Conservation (phyloP, 1,140 invertebrate genomes). For the Riptortus pedestris region DNA sequence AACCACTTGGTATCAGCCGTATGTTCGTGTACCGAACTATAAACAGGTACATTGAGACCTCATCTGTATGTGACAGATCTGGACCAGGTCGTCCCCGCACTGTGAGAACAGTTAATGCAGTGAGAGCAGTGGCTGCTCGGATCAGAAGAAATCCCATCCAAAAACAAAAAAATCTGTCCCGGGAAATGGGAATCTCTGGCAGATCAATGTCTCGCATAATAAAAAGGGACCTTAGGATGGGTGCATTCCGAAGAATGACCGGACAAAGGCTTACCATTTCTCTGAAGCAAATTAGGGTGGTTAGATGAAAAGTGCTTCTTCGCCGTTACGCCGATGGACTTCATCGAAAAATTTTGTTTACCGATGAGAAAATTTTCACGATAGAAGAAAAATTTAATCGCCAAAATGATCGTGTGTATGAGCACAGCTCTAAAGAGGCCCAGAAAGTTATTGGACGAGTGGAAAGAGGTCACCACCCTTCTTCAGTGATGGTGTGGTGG, state of each 20-base stretch:
- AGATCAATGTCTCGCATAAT: not conserved
- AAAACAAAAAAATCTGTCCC: too few species aligned
- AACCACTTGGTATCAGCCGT: too few species aligned
- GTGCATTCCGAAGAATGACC: not conserved
- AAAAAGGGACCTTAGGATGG: not conserved
- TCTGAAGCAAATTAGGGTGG: not conserved
- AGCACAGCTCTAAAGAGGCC: not conserved
- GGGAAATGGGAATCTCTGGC: not conserved
- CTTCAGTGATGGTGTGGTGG: too few species aligned
- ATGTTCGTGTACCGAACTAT: too few species aligned
- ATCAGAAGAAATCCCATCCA: too few species aligned
- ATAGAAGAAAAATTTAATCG: not conserved
- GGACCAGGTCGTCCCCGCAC: too few species aligned
- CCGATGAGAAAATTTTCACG: not conserved
- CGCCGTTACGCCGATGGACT: not conserved
- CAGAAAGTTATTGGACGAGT: not conserved
- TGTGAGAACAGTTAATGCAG: too few species aligned
- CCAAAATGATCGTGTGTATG: not conserved
- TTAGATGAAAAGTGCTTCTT: not conserved
- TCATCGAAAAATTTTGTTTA: not conserved
- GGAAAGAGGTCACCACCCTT: too few species aligned
- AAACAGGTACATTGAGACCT: too few species aligned
- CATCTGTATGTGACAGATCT: too few species aligned
- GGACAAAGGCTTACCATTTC: not conserved
- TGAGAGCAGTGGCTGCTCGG: too few species aligned